phyloP scores from a whole-genome alignment of 2,113 vertebrate species.

The Anolis carolinensis region DNA sequence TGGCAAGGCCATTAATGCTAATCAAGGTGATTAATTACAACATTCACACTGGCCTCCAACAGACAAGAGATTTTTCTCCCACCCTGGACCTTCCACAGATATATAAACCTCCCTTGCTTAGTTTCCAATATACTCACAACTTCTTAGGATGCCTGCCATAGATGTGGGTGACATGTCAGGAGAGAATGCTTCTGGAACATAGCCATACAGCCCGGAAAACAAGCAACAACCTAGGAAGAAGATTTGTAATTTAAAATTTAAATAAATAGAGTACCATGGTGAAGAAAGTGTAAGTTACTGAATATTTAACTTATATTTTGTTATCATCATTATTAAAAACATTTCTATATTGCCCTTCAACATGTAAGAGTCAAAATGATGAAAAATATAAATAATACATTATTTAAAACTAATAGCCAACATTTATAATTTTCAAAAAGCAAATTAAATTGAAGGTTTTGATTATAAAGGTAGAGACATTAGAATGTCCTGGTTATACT shows the following conservation, averaged over 20 bases:
- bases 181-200: no score
- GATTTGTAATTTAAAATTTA: neutral
- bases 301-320: neutral
- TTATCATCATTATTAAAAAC: neutral
- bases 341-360: neutral
- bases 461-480: neutral
- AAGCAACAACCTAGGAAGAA: neutral
- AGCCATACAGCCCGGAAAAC: no score
- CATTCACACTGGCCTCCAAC: no score
- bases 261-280: neutral
- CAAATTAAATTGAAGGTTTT: neutral
- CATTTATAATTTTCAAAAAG: neutral
- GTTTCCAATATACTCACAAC: no score
- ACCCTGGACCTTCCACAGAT: no score
- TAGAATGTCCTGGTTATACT: neutral
- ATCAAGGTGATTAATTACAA: no score
- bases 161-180: no score
- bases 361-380: neutral
- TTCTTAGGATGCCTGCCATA: no score
- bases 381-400: neutral
- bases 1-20: no score
- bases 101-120: no score
- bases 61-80: no score
- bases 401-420: neutral
- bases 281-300: neutral